A percentile compares a stretch with the other conserved stretches of the same genome.
Conservation (phyloP, 2,888 invertebrate species). For the Danaus chrysippus region DNA sequence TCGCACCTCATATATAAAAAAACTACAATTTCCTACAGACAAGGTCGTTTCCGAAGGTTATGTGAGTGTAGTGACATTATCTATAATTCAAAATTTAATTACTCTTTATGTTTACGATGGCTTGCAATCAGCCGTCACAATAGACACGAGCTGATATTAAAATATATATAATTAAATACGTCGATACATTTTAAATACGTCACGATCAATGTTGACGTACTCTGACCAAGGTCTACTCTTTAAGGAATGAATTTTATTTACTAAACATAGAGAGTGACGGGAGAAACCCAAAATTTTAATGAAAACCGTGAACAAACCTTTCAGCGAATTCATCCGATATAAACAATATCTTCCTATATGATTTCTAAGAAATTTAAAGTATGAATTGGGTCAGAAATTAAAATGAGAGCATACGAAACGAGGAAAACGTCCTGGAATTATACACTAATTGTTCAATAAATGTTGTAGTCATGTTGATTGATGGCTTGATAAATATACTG, state of each 20-base stretch:
- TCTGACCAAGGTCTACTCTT: too few relatives aligned
- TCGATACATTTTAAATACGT: background rate
- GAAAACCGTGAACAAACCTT: too few relatives aligned
- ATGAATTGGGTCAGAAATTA: slow-evolving; percentile 23
- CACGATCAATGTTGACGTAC: background rate
- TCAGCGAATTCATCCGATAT: too few relatives aligned
- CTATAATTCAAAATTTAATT: slow-evolving; percentile 40
- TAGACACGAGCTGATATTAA: background rate
- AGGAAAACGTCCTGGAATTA: slow-evolving; percentile 28
- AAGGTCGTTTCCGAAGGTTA: slow-evolving; percentile 59
- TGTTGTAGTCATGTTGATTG: slow-evolving; percentile 29
- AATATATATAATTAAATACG: background rate
- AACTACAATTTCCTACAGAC: slow-evolving; percentile 33
- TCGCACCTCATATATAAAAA: slow-evolving; percentile 20
- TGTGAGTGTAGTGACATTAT: slow-evolving; percentile 44
- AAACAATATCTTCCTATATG: background rate
- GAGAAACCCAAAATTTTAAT: too few relatives aligned
- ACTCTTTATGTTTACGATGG: slow-evolving; percentile 27
- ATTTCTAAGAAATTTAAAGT: slow-evolving; percentile 18
- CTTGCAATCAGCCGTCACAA: slow-evolving; percentile 21
- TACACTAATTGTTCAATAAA: slow-evolving; percentile 27
- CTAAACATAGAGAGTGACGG: too few relatives aligned
- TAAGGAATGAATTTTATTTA: too few relatives aligned
- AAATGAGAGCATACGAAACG: slow-evolving; percentile 13
- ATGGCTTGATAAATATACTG: slow-evolving; percentile 31